These are phyloP conservation scores for Tridacna gigas DNA, from an alignment of 2,888 invertebrate genomes.

Conservation along the genomic window DNA sequence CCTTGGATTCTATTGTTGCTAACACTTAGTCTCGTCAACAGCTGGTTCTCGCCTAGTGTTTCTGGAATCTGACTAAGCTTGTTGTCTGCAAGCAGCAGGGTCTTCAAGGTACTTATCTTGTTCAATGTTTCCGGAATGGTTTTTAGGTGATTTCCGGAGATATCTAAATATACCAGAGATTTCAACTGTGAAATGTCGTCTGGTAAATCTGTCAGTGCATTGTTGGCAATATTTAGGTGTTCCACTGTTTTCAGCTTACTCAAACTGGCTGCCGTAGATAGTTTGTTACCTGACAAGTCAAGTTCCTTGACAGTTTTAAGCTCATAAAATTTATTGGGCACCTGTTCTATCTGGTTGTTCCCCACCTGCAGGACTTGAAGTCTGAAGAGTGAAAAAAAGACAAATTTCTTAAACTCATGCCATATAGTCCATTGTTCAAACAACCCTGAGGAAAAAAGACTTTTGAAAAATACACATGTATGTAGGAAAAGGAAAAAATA, in stretches of 20 bases:
- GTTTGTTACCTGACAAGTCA: slow-evolving; percentile 77
- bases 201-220: slow-evolving; percentile 74
- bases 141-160: slow-evolving; percentile 79
- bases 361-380: slow-evolving; percentile 75
- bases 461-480: too few relatives aligned
- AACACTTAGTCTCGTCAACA: slow-evolving; percentile 75
- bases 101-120: slow-evolving; percentile 75
- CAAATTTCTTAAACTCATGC: not conserved
- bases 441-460: too few relatives aligned
- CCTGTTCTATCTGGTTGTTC: slow-evolving; percentile 76
- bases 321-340: slow-evolving; percentile 79
- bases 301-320: slow-evolving; percentile 75
- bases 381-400: slow-evolving; percentile 33
- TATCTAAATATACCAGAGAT: slow-evolving; percentile 73
- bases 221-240: slow-evolving; percentile 73
- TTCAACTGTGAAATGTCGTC: slow-evolving; percentile 76
- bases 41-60: slow-evolving; percentile 78
- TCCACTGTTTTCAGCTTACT: slow-evolving; percentile 74
- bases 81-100: slow-evolving; percentile 74
- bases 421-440: too few relatives aligned
- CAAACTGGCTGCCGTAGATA: slow-evolving; percentile 69
- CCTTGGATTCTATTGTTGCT: slow-evolving; percentile 72
- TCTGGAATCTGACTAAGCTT: slow-evolving; percentile 78
- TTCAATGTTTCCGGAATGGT: slow-evolving; percentile 70
- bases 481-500: too few relatives aligned